Base-by-base conservation (phyloP, 2,888 invertebrate species). In the Brachyopa scutellaris region DNA sequence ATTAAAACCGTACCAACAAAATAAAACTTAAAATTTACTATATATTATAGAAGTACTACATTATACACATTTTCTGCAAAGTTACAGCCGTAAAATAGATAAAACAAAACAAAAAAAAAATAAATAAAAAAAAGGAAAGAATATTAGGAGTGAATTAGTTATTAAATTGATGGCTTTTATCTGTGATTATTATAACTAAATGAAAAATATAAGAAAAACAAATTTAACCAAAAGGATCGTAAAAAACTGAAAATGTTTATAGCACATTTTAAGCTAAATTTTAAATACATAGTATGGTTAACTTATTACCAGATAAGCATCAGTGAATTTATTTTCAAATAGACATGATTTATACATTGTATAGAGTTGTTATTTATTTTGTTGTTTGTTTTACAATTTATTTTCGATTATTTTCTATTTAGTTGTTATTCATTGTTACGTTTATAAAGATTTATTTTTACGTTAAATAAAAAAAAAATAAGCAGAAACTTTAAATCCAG, bases 101-200 rank as follows among this genome's bases (percentile, higher is more conserved):
- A 66, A 72, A 49, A 11, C 23, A 31, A 21, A 59, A 51, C 51
- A 49, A 62, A 47, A 51, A 31, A 23, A 31, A 11, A 49, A 76
- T 23, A 57, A 36, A 38, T 61, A 62, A 67, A 57, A 57, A 31
- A 36, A 66, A 73, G 61, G 51, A 11, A 74, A 64, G 61, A 70
- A 9, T 67, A 72, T 76, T 70, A 84, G 64, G 69, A 79, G 72
- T 78, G 77, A 66, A 74, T 77, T 84, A 72, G 72, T 84, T 72
- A 66, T 69, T 70, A 78, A 84, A 84, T 78, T 74, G 80, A 86
- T 85, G 85, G 86, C 85, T 86, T 86, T 84, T 85, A 86, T 86
- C 86, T 86, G 86, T 86, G 86, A 86, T 86, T 86, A 84, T 86
- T 84, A 84, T 53, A 80, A 70, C 73, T 61, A 59, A 82, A 76